These are phyloP conservation scores for Tenthredo distinguenda DNA, from an alignment of 2,888 invertebrate genomes.

Conservation along the genomic window DNA sequence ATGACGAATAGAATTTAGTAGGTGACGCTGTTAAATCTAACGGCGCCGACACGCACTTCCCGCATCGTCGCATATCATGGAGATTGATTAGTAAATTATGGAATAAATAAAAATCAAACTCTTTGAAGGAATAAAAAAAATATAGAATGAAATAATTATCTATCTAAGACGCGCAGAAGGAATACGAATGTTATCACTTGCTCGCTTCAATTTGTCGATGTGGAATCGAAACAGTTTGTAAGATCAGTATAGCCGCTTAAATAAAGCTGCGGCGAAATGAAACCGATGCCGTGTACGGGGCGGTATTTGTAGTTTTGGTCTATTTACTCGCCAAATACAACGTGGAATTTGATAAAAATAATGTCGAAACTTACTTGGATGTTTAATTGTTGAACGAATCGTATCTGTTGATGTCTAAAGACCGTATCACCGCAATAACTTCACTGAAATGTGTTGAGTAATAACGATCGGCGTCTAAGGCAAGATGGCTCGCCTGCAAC, in stretches of 20 bases:
- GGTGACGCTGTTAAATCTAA: conserved; percentile 42
- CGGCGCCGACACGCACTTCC: conserved; percentile 30
- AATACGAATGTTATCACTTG: not conserved
- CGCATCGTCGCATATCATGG: conserved; percentile 21
- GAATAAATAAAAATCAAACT: not conserved
- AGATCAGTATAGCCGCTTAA: conserved; percentile 11
- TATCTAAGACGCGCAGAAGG: not conserved
- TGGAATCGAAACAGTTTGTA: not conserved
- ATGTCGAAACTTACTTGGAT: conserved; percentile 39
- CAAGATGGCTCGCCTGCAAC: conserved; percentile 62
- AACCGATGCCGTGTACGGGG: conserved; percentile 44
- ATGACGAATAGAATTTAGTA: conserved; percentile 46
- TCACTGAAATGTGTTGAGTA: conserved; percentile 60
- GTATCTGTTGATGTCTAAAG: conserved; percentile 13
- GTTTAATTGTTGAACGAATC: conserved; percentile 27
- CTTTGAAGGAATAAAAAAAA: not conserved
- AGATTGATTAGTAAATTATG: not conserved
- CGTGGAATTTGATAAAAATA: not conserved
- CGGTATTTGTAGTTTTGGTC: not conserved
- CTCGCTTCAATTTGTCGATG: not conserved
- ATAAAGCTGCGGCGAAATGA: conserved; percentile 17
- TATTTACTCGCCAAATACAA: conserved; percentile 12
- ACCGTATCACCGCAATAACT: conserved; percentile 54
- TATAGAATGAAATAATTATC: not conserved
- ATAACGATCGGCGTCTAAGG: conserved; percentile 68